Evolutionary conservation across 2,113 vertebrate species (phyloP).

Genomic region (Malaclemys terrapin): DNA sequence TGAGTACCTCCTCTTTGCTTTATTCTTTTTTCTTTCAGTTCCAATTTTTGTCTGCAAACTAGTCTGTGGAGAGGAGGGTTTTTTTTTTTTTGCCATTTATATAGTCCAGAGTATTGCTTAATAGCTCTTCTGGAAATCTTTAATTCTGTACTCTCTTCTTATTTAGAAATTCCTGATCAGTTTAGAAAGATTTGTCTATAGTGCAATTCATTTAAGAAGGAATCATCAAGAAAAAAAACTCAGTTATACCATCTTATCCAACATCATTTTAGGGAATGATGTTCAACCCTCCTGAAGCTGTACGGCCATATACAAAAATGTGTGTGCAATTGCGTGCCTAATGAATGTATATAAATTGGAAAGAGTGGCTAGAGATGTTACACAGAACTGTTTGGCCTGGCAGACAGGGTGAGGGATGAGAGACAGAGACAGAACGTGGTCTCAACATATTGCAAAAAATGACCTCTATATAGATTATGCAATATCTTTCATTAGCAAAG

Average conservation of each 20-base stretch:
- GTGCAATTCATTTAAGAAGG: neutral
- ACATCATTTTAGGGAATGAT: neutral
- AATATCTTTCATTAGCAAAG: neutral
- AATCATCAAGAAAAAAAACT: neutral
- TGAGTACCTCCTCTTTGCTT: neutral
- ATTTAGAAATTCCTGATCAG: neutral
- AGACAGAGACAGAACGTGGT: neutral
- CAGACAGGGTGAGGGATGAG: neutral
- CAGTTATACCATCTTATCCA: neutral
- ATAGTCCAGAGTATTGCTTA: neutral
- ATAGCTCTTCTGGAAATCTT: neutral
- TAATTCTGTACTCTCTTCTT: neutral
- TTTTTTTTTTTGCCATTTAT: neutral
- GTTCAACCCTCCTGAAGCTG: neutral
- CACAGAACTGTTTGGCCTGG: neutral
- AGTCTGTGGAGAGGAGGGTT: accelerated
- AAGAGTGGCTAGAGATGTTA: neutral
- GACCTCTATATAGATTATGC: neutral
- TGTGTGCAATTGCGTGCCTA: neutral
- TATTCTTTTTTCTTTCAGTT: neutral
- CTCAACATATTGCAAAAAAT: neutral
- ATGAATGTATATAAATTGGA: neutral
- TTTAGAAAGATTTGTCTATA: neutral
- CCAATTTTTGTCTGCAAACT: neutral
- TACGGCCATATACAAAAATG: neutral